Evolutionary conservation across 23 tunicate genomes (phyloP).

Genomic region (Botrylloides violaceus): DNA sequence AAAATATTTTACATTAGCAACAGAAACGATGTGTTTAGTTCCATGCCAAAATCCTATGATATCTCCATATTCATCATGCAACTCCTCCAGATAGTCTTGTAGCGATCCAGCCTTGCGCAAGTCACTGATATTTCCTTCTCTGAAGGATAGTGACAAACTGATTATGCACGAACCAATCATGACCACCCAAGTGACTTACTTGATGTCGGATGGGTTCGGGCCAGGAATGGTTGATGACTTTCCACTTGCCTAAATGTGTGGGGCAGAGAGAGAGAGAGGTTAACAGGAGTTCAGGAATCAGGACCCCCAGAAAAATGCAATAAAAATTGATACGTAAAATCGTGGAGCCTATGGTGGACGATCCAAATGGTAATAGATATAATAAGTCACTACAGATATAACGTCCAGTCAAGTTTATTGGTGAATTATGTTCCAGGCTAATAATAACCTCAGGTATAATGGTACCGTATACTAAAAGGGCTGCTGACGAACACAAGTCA

Average conservation of each 20-base stretch:
- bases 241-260: constrained; percentile 21
- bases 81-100: constrained; percentile 46
- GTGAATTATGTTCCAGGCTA: too few species aligned
- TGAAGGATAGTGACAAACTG: neutral
- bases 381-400: too few species aligned
- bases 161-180: neutral
- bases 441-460: too few species aligned
- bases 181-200: constrained; percentile 23
- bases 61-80: constrained; percentile 55
- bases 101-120: constrained; percentile 65
- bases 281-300: too few species aligned
- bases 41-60: constrained; percentile 58
- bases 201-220: constrained; percentile 47
- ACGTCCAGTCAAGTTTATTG: too few species aligned
- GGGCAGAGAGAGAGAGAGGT: too few species aligned
- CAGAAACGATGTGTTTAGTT: constrained; percentile 37
- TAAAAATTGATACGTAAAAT: too few species aligned
- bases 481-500: too few species aligned
- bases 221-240: constrained; percentile 58
- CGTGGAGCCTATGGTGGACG: too few species aligned
- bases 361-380: too few species aligned
- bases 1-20: constrained; percentile 42
- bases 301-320: too few species aligned
- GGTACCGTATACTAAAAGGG: too few species aligned
- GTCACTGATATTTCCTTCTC: constrained; percentile 76